These are phyloP conservation scores for Clarias batrachus DNA, from an alignment of 2,113 vertebrate genomes.

Conservation along the genomic window DNA sequence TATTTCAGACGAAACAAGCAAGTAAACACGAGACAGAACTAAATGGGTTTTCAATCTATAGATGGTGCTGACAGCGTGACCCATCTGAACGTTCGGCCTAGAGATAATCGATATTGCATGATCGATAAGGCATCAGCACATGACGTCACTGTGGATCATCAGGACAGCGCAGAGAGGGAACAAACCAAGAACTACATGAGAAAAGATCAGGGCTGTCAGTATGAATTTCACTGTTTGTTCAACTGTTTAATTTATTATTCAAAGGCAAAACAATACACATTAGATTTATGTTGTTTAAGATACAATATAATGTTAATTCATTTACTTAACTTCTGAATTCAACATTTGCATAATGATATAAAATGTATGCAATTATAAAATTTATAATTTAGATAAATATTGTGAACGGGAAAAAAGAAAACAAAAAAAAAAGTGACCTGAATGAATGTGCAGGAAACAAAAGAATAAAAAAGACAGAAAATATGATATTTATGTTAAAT, in stretches of 20 bases:
- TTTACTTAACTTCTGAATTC: too few species aligned
- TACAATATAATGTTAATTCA: too few species aligned
- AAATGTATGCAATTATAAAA: too few species aligned
- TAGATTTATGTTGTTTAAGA: too few species aligned
- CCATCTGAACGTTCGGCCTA: slow-evolving; percentile 48
- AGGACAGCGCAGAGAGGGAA: not conserved
- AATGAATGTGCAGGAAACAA: not conserved
- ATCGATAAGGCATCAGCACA: slow-evolving; percentile 15
- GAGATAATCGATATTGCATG: slow-evolving; percentile 63
- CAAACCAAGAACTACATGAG: slow-evolving; percentile 1
- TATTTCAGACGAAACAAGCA: not conserved
- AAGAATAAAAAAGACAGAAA: not conserved
- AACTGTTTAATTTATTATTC: not conserved
- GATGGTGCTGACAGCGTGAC: slow-evolving; percentile 35
- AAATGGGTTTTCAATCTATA: slow-evolving; percentile 23
- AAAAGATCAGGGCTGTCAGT: not conserved
- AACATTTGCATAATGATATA: too few species aligned
- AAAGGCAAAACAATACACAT: not conserved
- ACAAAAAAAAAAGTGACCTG: not conserved
- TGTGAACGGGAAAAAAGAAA: not conserved
- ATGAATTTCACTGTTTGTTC: not conserved
- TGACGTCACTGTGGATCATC: slow-evolving; percentile 3
- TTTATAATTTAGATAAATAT: not conserved
- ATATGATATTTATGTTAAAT: not conserved
- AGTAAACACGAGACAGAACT: slow-evolving; percentile 15